These are phyloP conservation scores for Sturmia bella DNA, from an alignment of 2,888 invertebrate genomes.

Conservation along the genomic window DNA sequence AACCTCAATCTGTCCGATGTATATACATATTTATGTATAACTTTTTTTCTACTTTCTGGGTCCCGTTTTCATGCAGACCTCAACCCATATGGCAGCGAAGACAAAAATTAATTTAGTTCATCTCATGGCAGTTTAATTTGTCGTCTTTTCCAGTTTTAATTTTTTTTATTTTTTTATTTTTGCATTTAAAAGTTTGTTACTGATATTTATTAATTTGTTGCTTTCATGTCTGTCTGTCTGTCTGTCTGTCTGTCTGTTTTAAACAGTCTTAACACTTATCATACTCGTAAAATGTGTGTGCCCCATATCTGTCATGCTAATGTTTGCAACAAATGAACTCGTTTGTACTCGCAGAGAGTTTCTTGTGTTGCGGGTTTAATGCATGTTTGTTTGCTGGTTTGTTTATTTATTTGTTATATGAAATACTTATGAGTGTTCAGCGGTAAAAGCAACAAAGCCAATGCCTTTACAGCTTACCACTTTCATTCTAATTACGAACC, in stretches of 20 bases:
- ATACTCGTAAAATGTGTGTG: constrained; percentile 55
- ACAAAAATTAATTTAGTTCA: constrained; percentile 45
- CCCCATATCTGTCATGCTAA: constrained; percentile 67
- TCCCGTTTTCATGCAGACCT: constrained; percentile 16
- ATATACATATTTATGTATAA: too few relatives aligned
- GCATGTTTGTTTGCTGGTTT: constrained; percentile 8
- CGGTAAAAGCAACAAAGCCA: too few relatives aligned
- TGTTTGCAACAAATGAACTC: constrained; percentile 37
- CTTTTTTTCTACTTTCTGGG: not conserved
- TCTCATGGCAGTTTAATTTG: constrained; percentile 51
- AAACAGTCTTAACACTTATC: constrained; percentile 35
- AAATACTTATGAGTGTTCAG: not conserved
- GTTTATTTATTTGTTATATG: constrained; percentile 38
- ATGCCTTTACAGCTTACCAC: too few relatives aligned
- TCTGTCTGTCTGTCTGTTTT: too few relatives aligned
- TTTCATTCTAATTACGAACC: too few relatives aligned
- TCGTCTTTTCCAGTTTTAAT: constrained; percentile 40
- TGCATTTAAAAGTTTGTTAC: constrained; percentile 34
- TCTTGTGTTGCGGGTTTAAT: constrained; percentile 19
- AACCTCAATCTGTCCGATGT: constrained; percentile 26
- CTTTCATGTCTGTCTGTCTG: constrained; percentile 36
- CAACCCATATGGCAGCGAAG: constrained; percentile 27
- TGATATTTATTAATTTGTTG: constrained; percentile 43
- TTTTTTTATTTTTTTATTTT: constrained; percentile 23
- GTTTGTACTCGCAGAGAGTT: constrained; percentile 8